Evolutionary conservation across 2,888 invertebrate species (phyloP).

Genomic region (Sinohyriopsis cumingii): DNA sequence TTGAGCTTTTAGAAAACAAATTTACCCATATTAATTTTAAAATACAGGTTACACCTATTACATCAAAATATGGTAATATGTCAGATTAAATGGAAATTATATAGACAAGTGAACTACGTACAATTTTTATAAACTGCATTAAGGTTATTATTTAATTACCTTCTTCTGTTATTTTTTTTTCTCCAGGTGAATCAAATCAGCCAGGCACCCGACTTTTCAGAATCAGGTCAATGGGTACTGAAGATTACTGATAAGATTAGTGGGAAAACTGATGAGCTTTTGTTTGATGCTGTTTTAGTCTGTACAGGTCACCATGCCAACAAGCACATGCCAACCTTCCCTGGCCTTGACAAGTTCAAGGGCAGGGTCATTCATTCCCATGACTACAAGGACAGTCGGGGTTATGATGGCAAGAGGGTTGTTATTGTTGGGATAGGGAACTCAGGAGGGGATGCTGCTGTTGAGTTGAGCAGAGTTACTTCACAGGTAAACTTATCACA

Average conservation of each 20-base stretch:
- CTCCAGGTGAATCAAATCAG: constrained; percentile 39
- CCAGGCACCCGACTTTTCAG: constrained; percentile 49
- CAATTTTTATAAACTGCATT: too few species aligned
- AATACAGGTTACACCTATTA: too few species aligned
- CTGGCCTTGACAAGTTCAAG: constrained; percentile 46
- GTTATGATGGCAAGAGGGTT: constrained; percentile 66
- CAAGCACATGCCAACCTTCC: constrained; percentile 48
- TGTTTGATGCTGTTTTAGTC: constrained; percentile 64
- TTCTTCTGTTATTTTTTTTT: neutral
- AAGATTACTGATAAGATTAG: constrained; percentile 54
- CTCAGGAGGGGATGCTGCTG: constrained; percentile 72
- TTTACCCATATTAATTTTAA: too few species aligned
- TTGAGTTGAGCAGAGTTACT: constrained; percentile 65
- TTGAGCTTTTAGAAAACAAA: too few species aligned
- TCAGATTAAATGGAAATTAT: too few species aligned
- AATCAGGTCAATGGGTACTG: constrained; percentile 65
- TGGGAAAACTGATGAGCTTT: constrained; percentile 31
- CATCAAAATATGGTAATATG: too few species aligned
- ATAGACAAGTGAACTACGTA: too few species aligned
- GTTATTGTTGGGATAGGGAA: constrained; percentile 74
- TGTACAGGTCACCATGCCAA: constrained; percentile 66
- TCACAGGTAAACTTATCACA: constrained; percentile 55
- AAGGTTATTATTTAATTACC: too few species aligned
- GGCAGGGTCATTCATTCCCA: constrained; percentile 56
- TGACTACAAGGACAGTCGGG: constrained; percentile 46